These are phyloP conservation scores for Chionoecetes opilio DNA, from an alignment of 1,140 invertebrate species.

Conservation along the genomic window DNA sequence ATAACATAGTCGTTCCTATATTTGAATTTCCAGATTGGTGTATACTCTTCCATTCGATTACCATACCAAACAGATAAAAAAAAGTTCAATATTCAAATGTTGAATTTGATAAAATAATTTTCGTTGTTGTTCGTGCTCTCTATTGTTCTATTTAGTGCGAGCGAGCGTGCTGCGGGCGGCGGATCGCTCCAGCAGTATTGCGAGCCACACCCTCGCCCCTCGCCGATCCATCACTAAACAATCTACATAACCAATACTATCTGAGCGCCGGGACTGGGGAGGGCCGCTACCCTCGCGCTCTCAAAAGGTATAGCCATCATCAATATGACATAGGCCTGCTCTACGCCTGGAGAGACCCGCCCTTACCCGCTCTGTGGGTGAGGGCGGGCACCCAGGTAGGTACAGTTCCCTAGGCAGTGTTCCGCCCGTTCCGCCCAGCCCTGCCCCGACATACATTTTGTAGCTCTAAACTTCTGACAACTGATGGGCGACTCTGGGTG, in stretches of 20 bases:
- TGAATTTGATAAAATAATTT: no score
- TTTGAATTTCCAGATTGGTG: no score
- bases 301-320: constrained; percentile 59
- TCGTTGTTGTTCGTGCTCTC: neutral
- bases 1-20: no score
- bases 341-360: constrained; percentile 15
- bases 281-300: constrained; percentile 35
- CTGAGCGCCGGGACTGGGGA: neutral
- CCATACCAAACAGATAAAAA: no score
- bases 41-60: no score
- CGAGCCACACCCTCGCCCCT: constrained; percentile 40
- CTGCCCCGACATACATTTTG: constrained; percentile 21
- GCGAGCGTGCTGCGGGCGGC: neutral
- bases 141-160: neutral
- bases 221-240: constrained; percentile 2
- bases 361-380: constrained; percentile 47
- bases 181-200: neutral
- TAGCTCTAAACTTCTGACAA: constrained; percentile 37
- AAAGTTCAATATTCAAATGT: no score
- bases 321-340: constrained; percentile 59
- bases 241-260: constrained; percentile 51
- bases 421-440: neutral
- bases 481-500: constrained; percentile 45
- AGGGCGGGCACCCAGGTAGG: constrained; percentile 32
- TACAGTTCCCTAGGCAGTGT: neutral